Conservation (phyloP, 2,888 invertebrate species). For the Beris morrisii region DNA sequence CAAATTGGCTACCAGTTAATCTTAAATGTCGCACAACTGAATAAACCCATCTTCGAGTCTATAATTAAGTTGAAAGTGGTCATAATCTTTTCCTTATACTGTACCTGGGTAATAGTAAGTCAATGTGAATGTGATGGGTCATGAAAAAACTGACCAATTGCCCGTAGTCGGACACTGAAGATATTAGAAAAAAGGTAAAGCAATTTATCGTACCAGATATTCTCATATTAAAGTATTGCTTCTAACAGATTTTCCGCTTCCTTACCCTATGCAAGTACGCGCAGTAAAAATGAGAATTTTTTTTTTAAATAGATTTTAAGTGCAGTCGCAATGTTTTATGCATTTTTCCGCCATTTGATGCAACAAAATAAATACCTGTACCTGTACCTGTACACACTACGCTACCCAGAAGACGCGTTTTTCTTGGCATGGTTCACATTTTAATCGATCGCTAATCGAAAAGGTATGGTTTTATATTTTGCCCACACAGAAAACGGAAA, state of each 20-base stretch:
- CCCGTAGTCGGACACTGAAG: conserved; percentile 5
- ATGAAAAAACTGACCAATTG: conserved; percentile 27
- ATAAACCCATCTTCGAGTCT: no score
- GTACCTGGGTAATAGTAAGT: neutral
- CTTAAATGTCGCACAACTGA: no score
- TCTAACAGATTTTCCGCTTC: neutral
- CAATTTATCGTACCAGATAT: conserved; percentile 37
- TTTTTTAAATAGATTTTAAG: conserved; percentile 10
- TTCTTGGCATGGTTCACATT: neutral
- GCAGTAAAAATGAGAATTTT: neutral
- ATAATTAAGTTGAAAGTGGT: no score
- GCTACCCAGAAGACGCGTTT: no score
- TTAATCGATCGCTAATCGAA: conserved; percentile 20
- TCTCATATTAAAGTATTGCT: neutral
- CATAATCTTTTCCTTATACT: neutral
- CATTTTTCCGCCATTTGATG: conserved; percentile 1
- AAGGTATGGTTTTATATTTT: conserved; percentile 7
- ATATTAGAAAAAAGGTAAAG: no score
- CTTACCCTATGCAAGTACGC: neutral
- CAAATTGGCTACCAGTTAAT: no score
- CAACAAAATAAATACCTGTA: no score
- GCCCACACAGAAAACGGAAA: conserved; percentile 4
- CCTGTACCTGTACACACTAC: no score
- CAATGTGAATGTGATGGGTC: conserved; percentile 16
- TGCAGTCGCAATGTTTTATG: conserved; percentile 8